Percentiles rank a stretch among this genome's conserved stretches.
These are phyloP conservation scores for Palythoa caribaeorum DNA, from an alignment of 92 coral and sea anemone genomes.

Conservation along the genomic window DNA sequence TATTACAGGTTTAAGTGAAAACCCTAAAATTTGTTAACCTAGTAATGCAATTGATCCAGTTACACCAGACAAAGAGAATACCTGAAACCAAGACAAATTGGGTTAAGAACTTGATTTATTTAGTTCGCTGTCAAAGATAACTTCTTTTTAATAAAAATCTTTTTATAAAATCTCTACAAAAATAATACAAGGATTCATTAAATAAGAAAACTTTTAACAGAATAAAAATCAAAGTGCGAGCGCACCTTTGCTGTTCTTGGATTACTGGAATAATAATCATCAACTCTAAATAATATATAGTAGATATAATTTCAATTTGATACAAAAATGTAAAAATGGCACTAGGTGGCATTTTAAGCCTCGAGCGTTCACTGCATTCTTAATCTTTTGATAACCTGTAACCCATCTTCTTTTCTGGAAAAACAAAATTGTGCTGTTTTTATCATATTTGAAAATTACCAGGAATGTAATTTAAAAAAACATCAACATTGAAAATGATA, in stretches of 20 bases:
- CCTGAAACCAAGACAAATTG: background rate
- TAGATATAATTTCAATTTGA: background rate
- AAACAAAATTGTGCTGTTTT: constrained; percentile 21
- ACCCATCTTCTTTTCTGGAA: background rate
- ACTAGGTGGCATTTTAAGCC: background rate
- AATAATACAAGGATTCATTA: background rate
- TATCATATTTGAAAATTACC: constrained; percentile 12
- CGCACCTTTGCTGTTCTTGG: constrained; percentile 16
- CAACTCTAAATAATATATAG: background rate
- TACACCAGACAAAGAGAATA: background rate
- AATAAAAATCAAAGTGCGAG: background rate
- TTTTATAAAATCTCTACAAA: background rate
- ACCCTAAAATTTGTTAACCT: background rate
- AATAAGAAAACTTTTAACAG: background rate
- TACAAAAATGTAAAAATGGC: constrained; percentile 13
- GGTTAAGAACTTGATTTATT: background rate
- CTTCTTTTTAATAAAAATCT: background rate
- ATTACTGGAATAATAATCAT: constrained; percentile 16
- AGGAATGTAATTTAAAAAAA: background rate
- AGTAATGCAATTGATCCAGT: background rate
- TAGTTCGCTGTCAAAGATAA: background rate
- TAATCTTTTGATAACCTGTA: background rate
- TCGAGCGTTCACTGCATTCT: background rate
- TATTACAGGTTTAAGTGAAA: background rate
- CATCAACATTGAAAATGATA: constrained; percentile 11